Evolutionary conservation across 2,797 vertebrate species (phyloP), one percentile per base, ranked within the genome.

Genomic region (Tolypeutes matacus): DNA sequence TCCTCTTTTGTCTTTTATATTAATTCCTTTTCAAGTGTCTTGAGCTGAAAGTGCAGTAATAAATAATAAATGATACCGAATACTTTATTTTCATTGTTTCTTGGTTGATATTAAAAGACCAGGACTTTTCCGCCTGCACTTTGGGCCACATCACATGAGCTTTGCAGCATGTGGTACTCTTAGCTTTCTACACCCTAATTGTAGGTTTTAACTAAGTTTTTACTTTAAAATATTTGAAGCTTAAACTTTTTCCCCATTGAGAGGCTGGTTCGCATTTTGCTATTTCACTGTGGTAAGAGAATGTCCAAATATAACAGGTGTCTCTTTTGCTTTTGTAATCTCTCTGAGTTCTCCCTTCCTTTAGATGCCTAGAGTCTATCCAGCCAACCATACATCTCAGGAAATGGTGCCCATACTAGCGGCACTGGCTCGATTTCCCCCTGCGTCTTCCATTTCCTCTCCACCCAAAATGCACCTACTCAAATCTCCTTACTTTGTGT

Each of bases 71-170:
- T 53, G 53, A 46, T 34, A 21, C 67, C 11, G 25, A 88, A 72
- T 80, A 75, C 76, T 86, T 94, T 73, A 62, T 89, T 93, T 95
- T 93, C 46, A 10, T 86, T 87, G 23, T 75, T 10, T 80, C 64
- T 83, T 77, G 4, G 75, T 85, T 78, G 72, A 62, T 70, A 42
- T 12, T 85, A 73, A 84, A 93, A 76, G 65, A 20, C 39, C 18
- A 58, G 46, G 46, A 23, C 29, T 87, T 27, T 23, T 67, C 49
- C n/a, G 21, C 39, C 56, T 51, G 11, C 17, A 46, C 2, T 62
- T 51, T 53, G 82, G 78, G 49, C 36, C 34, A 31, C 17, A 17
- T 73, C 56, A 60, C 42, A 10, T 2, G 70, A 27, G 21, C 91
- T 81, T 76, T 73, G 49, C 11, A 51, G 31, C 13, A 51, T 14